Evolutionary conservation across 2,797 vertebrate genomes (phyloP), one percentile per base, ranked within the genome.

Genomic region (Neosilurus hyrtlii): DNA sequence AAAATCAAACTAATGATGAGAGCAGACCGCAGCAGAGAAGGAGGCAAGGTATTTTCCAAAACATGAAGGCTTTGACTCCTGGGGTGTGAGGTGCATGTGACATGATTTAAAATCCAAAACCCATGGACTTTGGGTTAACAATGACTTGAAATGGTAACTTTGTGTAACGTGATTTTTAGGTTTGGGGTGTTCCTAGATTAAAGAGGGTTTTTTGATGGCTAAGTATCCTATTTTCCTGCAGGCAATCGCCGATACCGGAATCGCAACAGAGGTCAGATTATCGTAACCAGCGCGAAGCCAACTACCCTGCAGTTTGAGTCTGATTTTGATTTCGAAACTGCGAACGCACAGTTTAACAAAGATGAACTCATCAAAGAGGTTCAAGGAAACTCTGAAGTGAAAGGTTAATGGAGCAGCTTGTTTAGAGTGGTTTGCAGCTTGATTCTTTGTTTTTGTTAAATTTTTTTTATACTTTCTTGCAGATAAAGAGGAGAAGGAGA

Each of bases 271-370:
- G 96, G 96, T 70, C 96, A 97, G 82, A 95, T 94, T 89, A 93
- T 94, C 83, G 96, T 96, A 87, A 93, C 94, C 52, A 95, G 91
- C 77, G 90, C 93, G 24, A 93, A 90, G 35, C 88, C 92, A 16
- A 92, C 90, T 49, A 89, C 88, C 2, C 96, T 99, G 54, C 97
- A 96, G 91, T 99, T 99, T 91, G 98, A 99, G 90, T 95, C 96
- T 0, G 98, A 99, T 92, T 99, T 99, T 91, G 98, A 99, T 89
- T 99, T 99, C 90, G 98, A 97, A 93, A 98, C 92, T 10, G 97
- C 98, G 85, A 99, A 99, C 82, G 98, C 98, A 20, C 96, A 98
- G 85, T 99, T 99, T 90, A 96, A 96, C 87, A 96, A 98, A 80
- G 97, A 99, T 73, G 94, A 96, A 71, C 92, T 99, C 71, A 95